Percentiles rank a stretch among this genome's conserved stretches.
Conservation (phyloP, 64 coral and sea anemone species). For the Porites australiensis region DNA sequence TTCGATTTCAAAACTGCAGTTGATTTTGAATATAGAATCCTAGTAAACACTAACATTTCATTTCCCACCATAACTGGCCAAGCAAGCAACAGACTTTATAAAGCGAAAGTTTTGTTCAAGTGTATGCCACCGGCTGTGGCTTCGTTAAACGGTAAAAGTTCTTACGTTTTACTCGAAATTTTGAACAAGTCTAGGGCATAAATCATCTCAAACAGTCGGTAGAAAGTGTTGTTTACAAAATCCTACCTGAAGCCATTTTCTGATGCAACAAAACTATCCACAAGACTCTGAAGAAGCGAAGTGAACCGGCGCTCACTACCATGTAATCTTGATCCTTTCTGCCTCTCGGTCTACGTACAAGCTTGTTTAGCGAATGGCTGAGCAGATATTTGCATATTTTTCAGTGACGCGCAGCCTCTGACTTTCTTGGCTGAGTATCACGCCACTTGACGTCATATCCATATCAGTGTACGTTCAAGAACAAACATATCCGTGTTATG, state of each 20-base stretch:
- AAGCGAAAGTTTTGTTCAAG: not conserved
- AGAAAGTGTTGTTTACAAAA: not conserved
- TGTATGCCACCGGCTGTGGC: conserved; percentile 8
- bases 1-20: not conserved
- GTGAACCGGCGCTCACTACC: not conserved
- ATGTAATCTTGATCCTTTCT: not conserved
- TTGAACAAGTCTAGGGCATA: conserved; percentile 1
- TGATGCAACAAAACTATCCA: not conserved
- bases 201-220: not conserved
- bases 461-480: too few species aligned
- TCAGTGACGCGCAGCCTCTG: not conserved
- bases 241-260: conserved; percentile 10
- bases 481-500: too few species aligned
- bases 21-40: not conserved
- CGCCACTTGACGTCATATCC: conserved; percentile 86
- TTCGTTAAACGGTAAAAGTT: conserved; percentile 15
- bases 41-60: not conserved
- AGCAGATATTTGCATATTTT: not conserved
- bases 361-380: not conserved
- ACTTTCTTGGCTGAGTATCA: conserved; percentile 43
- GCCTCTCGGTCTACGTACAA: not conserved
- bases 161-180: not conserved
- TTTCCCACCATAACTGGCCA: not conserved
- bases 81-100: not conserved
- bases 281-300: not conserved